phyloP scores from a whole-genome alignment of 35 echinoderm and acorn worm species.

The Eucidaris tribuloides region DNA sequence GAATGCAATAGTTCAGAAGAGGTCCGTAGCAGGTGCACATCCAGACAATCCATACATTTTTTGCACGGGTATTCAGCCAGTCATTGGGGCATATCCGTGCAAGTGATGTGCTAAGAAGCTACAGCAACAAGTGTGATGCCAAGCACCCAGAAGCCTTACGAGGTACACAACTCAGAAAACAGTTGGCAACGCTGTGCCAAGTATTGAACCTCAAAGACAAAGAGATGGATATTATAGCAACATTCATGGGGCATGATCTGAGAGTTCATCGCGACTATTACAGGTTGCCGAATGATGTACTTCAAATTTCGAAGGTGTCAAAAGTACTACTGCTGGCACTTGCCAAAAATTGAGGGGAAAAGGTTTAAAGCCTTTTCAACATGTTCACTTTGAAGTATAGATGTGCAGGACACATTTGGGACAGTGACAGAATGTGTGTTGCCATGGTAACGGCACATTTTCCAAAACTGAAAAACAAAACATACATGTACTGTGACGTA shows the following conservation, averaged over 20 bases:
- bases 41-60: slow-evolving; percentile 45
- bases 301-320: slow-evolving; percentile 57
- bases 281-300: slow-evolving; percentile 21
- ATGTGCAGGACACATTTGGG: too few relatives aligned
- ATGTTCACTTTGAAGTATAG: too few relatives aligned
- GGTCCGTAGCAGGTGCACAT: slow-evolving; percentile 8
- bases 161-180: slow-evolving; percentile 48
- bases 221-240: slow-evolving; percentile 60
- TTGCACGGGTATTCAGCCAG: slow-evolving; percentile 25
- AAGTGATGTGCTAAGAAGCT: slow-evolving; percentile 37
- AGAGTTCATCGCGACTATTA: slow-evolving; percentile 52
- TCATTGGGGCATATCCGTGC: slow-evolving; percentile 43
- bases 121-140: slow-evolving; percentile 30
- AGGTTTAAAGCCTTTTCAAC: too few relatives aligned
- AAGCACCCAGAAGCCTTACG: slow-evolving; percentile 21
- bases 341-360: too few relatives aligned
- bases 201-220: slow-evolving; percentile 41
- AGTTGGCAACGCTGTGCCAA: slow-evolving; percentile 55
- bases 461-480: too few relatives aligned
- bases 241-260: slow-evolving; percentile 51
- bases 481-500: too few relatives aligned
- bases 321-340: slow-evolving; percentile 2
- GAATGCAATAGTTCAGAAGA: background rate
- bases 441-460: too few relatives aligned
- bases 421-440: too few relatives aligned